A percentile compares a stretch with the other conserved stretches of the same genome.
Conservation (phyloP, 2,888 invertebrate genomes). For the Dryococelus australis region DNA sequence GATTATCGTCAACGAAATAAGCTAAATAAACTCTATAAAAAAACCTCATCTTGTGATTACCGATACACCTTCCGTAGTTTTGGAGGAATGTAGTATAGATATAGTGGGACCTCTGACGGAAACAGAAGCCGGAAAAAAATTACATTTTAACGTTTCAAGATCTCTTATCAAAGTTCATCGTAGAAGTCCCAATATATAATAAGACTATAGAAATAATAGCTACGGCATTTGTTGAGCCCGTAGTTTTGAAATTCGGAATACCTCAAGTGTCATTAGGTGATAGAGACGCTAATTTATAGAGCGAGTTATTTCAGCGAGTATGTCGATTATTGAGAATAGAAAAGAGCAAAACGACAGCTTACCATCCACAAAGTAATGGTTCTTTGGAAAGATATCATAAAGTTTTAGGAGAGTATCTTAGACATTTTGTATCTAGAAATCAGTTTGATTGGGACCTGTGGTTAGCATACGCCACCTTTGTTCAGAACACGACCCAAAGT, state of each 20-base stretch:
- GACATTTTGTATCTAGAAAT: neutral
- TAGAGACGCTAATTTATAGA: too few relatives aligned
- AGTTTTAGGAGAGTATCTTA: neutral
- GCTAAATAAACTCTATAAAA: neutral
- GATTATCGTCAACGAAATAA: neutral
- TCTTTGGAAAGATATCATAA: neutral
- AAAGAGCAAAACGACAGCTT: neutral
- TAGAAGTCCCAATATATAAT: neutral
- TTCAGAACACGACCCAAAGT: too few relatives aligned
- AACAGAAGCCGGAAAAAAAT: neutral
- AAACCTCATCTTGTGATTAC: neutral
- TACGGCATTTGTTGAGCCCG: too few relatives aligned
- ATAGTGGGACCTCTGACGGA: neutral
- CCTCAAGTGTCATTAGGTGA: too few relatives aligned
- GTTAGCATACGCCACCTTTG: too few relatives aligned
- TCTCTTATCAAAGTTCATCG: neutral
- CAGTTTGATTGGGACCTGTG: neutral
- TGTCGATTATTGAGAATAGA: neutral
- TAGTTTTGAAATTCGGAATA: too few relatives aligned
- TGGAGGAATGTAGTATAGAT: neutral
- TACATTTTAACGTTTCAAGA: constrained; percentile 13
- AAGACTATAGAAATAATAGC: neutral
- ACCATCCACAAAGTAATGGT: neutral
- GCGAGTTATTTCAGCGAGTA: too few relatives aligned
- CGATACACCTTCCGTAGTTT: neutral